Evolutionary conservation across 2,888 invertebrate species (phyloP).

Genomic region (Galerucella calmariensis): DNA sequence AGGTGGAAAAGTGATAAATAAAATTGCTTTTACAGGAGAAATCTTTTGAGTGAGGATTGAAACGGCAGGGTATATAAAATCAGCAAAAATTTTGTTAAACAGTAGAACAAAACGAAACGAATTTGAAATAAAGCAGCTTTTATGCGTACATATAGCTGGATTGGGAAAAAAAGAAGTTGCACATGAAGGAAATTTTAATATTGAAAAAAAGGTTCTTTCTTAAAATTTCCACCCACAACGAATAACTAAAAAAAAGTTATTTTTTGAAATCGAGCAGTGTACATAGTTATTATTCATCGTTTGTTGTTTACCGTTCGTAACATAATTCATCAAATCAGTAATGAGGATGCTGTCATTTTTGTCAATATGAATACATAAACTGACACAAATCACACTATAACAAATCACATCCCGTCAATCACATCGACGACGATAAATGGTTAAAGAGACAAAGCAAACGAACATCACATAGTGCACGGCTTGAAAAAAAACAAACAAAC

Average conservation of each 20-base stretch:
- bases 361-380: slow-evolving; percentile 7
- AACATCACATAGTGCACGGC: slow-evolving; percentile 15
- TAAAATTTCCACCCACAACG: no score
- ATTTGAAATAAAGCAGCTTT: neutral
- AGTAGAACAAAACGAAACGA: neutral
- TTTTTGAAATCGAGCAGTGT: neutral
- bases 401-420: slow-evolving; percentile 25
- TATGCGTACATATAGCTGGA: neutral
- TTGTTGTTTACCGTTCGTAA: slow-evolving; percentile 5
- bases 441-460: neutral
- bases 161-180: neutral
- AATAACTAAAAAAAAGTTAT: neutral
- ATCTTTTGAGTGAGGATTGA: neutral
- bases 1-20: neutral
- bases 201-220: no score
- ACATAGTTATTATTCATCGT: neutral
- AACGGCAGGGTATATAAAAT: neutral
- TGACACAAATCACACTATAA: slow-evolving; percentile 19
- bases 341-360: slow-evolving; percentile 6
- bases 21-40: neutral
- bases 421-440: neutral
- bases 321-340: neutral
- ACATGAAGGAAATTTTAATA: no score
- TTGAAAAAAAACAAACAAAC: slow-evolving; percentile 26
- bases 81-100: neutral